Base-by-base conservation (phyloP, 2,888 invertebrate genomes). In the Cantharis lateralis region DNA sequence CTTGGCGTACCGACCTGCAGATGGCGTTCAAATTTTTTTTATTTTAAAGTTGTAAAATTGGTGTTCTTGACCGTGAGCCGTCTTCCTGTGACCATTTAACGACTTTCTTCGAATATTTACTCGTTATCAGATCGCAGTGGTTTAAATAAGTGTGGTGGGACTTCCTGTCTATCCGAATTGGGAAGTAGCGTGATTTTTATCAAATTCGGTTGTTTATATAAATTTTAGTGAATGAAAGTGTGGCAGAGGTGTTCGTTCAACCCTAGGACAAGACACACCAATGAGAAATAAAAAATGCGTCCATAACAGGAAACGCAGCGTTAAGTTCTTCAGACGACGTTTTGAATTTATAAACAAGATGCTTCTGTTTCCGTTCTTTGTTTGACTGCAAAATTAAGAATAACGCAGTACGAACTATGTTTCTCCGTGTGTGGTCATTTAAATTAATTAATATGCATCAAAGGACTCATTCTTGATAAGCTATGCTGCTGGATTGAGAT, bases 311-410 rank as follows among this genome's bases (percentile, higher is more conserved):
- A 75, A 75, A 71, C 32, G 61, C 26, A 18, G 62, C 75, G 62
- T 71, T 71, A 75, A 71, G 70, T 66, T 73, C 73, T 68, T 61
- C 68, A 75, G 75, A 71, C 63, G 68, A 68, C 63, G 75, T 71
- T 71, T 75, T 71, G 75, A 71, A 75, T 48, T n/a, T 75, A 75
- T 71, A 75, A 75, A 75, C 75, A 75, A 71, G 71, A 68, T 68
- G 71, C 71, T 68, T 75, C 61, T 15, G 32, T 75, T 75, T 75
- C 71, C 75, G 62, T 28, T 75, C 75, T 75, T 68, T 75, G 68
- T 75, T 75, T 71, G 71, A 20, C 62, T 75, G 48, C 48, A 48
- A 48, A 48, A 48, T 48, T 48, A 5, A 32, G n/a, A n/a, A n/a
- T 48, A 48, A 48, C 48, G n/a, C n/a, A 48, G 48, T 48, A 7